Evolutionary conservation across 2,113 vertebrate genomes (phyloP), one percentile per base, ranked within the genome.

Genomic region (Rutilus rutilus): DNA sequence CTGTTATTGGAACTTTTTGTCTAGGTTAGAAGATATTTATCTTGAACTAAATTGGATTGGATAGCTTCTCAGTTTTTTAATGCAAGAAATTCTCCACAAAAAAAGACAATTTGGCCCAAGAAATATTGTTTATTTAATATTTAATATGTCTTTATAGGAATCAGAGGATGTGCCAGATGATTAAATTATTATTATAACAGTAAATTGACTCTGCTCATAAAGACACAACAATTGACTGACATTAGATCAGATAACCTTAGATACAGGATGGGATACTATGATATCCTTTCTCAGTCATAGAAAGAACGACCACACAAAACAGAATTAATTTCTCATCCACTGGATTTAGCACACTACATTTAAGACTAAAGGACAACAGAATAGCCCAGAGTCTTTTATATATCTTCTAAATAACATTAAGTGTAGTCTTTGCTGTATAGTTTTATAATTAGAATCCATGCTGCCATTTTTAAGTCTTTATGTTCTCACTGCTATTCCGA

Each of bases 191-290:
- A 80, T 5, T 27, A 64, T 80, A 39, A 12, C 33, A 25, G 78
- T 65, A 36, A 59, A 78, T 39, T 2, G 5, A 78, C 33, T n/a
- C 83, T 5, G 60, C 27, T 69, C 14, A 65, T n/a, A 10, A 7
- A 82, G 71, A 69, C 78, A 45, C 10, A 57, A 39, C 2, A 76
- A 75, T 85, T 85, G 76, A 87, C 71, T 85, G 84, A 88, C 42
- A 54, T 25, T 19, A 74, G 59, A 62, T 47, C 45, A 73, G 85
- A 78, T 82, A 67, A 42, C 6, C 9, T 42, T 25, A 67, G 79
- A 82, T 52, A 57, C 64, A 42, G 23, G 54, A 57, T 57, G 54
- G 54, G 54, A 59, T 67, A 3, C 60, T 57, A 23, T 39, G 17
- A 59, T n/a, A n/a, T 39, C 50, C 25, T 57, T 30, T 36, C 11